phyloP scores from a whole-genome alignment of 2,113 vertebrate species.

The Uria lomvia region DNA sequence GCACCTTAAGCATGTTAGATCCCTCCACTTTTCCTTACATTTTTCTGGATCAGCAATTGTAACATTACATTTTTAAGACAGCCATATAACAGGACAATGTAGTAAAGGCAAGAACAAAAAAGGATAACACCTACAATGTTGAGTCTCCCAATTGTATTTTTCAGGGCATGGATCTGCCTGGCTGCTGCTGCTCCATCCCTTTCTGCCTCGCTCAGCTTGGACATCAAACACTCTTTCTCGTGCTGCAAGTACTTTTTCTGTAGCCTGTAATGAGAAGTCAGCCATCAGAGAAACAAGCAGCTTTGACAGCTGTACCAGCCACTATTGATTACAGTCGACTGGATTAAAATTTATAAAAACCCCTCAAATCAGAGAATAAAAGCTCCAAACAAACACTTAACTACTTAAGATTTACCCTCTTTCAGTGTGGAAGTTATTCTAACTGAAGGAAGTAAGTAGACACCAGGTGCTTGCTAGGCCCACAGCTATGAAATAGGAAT shows the following conservation, averaged over 20 bases:
- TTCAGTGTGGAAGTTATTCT: not conserved
- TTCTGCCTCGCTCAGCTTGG: conserved; percentile 85
- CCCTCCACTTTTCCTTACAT: not conserved
- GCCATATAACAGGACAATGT: not conserved
- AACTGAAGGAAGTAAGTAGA: not conserved
- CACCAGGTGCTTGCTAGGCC: not conserved
- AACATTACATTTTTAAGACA: not conserved
- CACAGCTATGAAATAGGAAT: not conserved
- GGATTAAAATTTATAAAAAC: not conserved
- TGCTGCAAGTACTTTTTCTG: conserved; percentile 74
- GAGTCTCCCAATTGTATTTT: conserved; percentile 79
- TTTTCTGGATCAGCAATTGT: not conserved
- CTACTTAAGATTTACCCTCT: not conserved
- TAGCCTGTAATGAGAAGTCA: conserved; percentile 64
- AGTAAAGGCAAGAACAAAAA: not conserved
- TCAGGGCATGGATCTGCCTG: conserved; percentile 81
- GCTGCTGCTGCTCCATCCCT: conserved; percentile 84
- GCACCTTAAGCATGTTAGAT: not conserved
- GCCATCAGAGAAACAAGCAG: not conserved
- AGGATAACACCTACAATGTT: conserved; percentile 65
- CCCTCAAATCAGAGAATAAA: not conserved
- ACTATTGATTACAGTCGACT: not conserved
- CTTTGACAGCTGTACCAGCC: not conserved
- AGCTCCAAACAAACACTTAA: not conserved
- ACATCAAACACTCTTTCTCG: conserved; percentile 82